Conservation (phyloP, 2,888 invertebrate genomes). For the Lordiphosa andalusiaca region DNA sequence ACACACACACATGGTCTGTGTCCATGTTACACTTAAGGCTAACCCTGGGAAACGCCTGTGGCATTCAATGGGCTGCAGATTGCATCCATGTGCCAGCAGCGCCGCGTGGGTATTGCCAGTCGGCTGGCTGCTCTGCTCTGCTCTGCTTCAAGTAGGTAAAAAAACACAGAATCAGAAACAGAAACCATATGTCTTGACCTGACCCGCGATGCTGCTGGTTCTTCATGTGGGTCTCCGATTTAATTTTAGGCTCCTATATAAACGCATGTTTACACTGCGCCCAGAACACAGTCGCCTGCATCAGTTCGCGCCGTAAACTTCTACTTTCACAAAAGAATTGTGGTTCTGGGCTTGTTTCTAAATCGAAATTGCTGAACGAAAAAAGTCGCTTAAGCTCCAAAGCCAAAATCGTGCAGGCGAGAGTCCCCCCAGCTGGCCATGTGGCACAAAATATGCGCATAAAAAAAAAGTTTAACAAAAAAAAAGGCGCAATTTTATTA, state of each 20-base stretch:
- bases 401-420: conserved; percentile 34
- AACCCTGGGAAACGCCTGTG: conserved; percentile 64
- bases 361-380: conserved; percentile 40
- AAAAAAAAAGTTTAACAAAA: conserved; percentile 52
- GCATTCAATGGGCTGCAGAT: conserved; percentile 60
- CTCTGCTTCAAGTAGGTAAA: conserved; percentile 61
- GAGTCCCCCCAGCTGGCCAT: conserved; percentile 45
- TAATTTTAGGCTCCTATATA: conserved; percentile 73
- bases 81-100: conserved; percentile 77
- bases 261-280: conserved; percentile 64
- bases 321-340: conserved; percentile 16
- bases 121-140: conserved; percentile 27
- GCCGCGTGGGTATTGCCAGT: conserved; percentile 63
- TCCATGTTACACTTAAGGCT: conserved; percentile 57
- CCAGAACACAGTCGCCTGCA: conserved; percentile 60
- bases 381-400: conserved; percentile 57
- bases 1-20: conserved; percentile 34
- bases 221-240: conserved; percentile 66
- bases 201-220: conserved; percentile 42
- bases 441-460: conserved; percentile 74
- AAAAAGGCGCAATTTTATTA: conserved; percentile 70
- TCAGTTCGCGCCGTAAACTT: conserved; percentile 48
- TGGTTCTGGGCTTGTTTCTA: conserved; percentile 23
- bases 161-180: conserved; percentile 21
- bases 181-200: conserved; percentile 50